phyloP scores from a whole-genome alignment of 2,797 vertebrate species.

The Pteropus rufus region DNA sequence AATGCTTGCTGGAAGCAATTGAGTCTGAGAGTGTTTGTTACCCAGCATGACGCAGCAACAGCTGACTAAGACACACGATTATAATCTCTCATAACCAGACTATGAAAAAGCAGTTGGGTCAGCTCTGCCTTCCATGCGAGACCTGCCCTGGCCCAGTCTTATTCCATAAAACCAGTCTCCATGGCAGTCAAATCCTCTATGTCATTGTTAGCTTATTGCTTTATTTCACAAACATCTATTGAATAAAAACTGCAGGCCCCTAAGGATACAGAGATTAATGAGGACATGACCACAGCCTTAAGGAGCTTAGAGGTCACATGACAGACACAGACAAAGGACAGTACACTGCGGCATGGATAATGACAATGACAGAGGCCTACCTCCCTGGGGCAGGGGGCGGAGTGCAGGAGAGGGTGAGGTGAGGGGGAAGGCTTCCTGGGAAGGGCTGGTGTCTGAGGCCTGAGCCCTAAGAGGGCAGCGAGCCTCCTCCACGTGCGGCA shows the following conservation, averaged over 20 bases:
- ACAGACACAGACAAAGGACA: background rate
- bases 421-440: background rate
- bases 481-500: background rate
- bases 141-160: background rate
- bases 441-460: background rate
- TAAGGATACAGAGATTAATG: background rate
- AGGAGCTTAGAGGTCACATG: background rate
- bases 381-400: accelerated
- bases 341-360: too few relatives aligned
- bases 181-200: background rate
- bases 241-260: background rate
- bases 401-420: background rate
- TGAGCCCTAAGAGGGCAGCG: background rate
- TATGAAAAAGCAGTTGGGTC: background rate
- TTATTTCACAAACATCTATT: background rate
- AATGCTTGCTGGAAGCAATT: background rate
- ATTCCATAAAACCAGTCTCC: background rate
- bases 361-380: background rate
- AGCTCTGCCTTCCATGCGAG: background rate
- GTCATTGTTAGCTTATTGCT: background rate
- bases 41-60: background rate
- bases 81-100: background rate
- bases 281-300: background rate
- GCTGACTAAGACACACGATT: background rate
- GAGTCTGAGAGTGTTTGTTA: background rate